Conservation (phyloP, 2,113 vertebrate genomes). For the Perca schrenkii region DNA sequence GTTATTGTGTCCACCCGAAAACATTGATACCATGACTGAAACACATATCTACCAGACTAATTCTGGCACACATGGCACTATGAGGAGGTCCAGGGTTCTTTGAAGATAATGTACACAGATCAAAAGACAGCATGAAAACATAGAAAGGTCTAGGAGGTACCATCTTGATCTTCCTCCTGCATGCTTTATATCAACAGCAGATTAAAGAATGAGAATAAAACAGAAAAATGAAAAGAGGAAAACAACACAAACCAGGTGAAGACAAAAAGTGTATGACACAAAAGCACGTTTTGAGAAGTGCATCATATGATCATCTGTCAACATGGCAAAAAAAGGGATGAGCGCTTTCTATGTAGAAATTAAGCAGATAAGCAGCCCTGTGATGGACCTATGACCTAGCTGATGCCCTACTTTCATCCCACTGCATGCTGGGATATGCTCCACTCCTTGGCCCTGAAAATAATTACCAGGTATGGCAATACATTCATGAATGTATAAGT, state of each 20-base stretch:
- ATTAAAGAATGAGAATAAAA: not conserved
- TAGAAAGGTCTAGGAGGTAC: not conserved
- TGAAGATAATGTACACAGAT: conserved; percentile 22
- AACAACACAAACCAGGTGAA: not conserved
- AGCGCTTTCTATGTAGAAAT: not conserved
- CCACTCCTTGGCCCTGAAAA: not conserved
- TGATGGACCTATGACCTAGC: not conserved
- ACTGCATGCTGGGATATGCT: conserved; percentile 9
- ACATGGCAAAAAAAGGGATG: not conserved
- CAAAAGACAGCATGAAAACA: conserved; percentile 12
- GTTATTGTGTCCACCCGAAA: not conserved
- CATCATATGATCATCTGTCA: not conserved
- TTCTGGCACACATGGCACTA: not conserved
- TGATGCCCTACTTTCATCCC: not conserved
- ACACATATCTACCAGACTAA: conserved; percentile 10
- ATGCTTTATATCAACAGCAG: not conserved
- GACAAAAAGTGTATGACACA: not conserved
- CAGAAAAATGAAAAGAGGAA: not conserved
- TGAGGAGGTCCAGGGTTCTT: conserved; percentile 7
- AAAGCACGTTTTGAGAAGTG: not conserved
- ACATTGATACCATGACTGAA: not conserved
- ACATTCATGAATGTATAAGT: not conserved
- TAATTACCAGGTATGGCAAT: not conserved
- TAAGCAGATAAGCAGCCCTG: not conserved
- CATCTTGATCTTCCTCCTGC: not conserved